Evolutionary conservation across 1,140 invertebrate genomes (phyloP).

Genomic region (Liolophura sinensis): DNA sequence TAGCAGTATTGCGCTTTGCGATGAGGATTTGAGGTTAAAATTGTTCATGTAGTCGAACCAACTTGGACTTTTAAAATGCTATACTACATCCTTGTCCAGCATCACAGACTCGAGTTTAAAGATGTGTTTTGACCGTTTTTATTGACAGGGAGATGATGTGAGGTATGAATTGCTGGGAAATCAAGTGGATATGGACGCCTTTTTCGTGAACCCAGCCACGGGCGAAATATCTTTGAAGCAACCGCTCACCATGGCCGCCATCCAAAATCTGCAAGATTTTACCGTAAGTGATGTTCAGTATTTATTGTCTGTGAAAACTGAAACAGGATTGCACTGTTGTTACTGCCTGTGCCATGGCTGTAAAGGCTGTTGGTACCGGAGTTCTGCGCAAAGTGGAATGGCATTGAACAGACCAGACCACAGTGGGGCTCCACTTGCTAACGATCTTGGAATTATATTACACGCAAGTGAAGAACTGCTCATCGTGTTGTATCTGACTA

Average conservation of each 20-base stretch:
- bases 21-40: no score
- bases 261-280: conserved; percentile 13
- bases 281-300: conserved; percentile 11
- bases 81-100: no score
- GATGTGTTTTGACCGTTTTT: conserved; percentile 2
- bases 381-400: no score
- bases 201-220: conserved; percentile 29
- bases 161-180: conserved; percentile 27
- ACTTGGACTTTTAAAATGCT: no score
- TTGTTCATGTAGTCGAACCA: no score
- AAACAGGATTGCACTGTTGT: no score
- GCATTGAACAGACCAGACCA: no score
- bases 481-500: neutral
- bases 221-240: conserved; percentile 30
- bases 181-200: conserved; percentile 20
- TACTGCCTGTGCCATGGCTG: no score
- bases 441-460: neutral
- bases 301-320: neutral
- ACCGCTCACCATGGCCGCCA: conserved; percentile 11
- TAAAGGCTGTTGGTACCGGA: no score
- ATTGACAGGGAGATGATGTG: conserved; percentile 20
- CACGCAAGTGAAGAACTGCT: neutral
- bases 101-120: no score
- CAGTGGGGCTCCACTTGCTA: neutral
- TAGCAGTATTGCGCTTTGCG: no score